Base-by-base conservation (phyloP, 2,797 vertebrate species). In the Clarias fuscus region DNA sequence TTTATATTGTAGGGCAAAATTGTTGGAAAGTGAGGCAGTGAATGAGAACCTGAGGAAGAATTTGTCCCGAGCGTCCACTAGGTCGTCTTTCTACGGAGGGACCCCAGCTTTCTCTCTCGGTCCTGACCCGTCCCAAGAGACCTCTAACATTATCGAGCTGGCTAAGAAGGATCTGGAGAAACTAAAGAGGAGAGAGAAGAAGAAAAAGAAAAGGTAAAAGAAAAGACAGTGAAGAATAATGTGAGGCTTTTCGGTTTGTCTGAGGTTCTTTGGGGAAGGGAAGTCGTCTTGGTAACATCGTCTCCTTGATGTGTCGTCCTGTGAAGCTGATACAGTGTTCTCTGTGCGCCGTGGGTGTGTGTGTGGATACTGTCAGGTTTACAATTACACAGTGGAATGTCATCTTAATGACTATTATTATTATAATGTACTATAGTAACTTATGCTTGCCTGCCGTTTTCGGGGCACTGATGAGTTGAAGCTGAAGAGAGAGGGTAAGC, bases 81-180 rank as follows among this genome's bases (percentile, higher is more conserved):
- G 98, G 65, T 93, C 96, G 15, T 91, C 96, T 0, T 97, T 97
- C 90, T 98, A 96, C 81, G 95, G 96, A 22, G 96, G 96, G 0
- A 89, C 96, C 0, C 93, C 92, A 68, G 70, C 91, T 20, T 99
- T 97, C 93, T 94, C 97, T 86, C 88, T 98, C 68, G 95, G 96
- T 8, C 96, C 97, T 0, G 98, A 96, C 33, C 97, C 97, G 0
- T 97, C 98, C 89, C 98, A 98, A 87, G 98, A 99, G 90, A 97
- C 98, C 0, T 95, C 96, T 3, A 98, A 99, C 92, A 96, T 99
- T 89, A 97, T 99, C 65, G 97, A 99, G 88, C 92, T 99, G 59
- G 98, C 98, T 86, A 99, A 99, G 93, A 99, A 98, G 91, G 97
- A 99, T 90, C 93, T 99, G 92, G 97, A 98, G 94, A 99, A 98